Evolutionary conservation across 2,888 invertebrate species (phyloP), one percentile per base, ranked within the genome.

Genomic region (Allophyes oxyacanthae): DNA sequence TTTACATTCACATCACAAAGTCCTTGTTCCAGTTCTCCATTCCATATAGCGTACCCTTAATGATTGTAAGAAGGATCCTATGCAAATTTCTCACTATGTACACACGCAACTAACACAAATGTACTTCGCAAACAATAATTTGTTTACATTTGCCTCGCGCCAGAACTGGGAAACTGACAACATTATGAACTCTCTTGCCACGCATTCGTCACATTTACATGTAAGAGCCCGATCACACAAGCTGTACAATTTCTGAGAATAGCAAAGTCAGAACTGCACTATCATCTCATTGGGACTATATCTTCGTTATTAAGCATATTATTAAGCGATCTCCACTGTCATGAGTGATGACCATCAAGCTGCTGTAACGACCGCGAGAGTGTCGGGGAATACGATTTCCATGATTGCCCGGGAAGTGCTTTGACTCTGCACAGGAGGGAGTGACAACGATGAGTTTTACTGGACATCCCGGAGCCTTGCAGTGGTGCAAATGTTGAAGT

Each of bases 51-150:
- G 34, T 44, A 37, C 36, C 34, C 33, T 7, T 54, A 64, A 69
- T 69, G 41, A 56, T 60, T 50, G 38, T 49, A 37, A 45, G 41
- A 36, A 53, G 8, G 43, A 36, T 30, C 44, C 10, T 50, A 55
- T 57, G 54, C 54, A 64, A 57, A 71, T 60, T 25, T 25, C 14
- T 61, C 14, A n/a, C 36, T 26, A 15, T n/a, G 44, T 44, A 37
- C 25, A 34, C 53, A 32, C 44, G 42, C 42, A 42, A 46, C 41
- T 40, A 53, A 54, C 53, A 60, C 50, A 54, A 54, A 69, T 61
- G 56, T 41, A 50, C 43, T 66, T 64, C 34, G 0, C 25, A 48
- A 70, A 70, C 61, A 54, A 54, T 60, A 60, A 71, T 73, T 70
- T 73, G 56, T 71, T 54, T 50, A 53, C 44, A 60, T 57, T 57